Evolutionary conservation across 2,888 invertebrate genomes (phyloP).

Genomic region (Agrotis segetum): DNA sequence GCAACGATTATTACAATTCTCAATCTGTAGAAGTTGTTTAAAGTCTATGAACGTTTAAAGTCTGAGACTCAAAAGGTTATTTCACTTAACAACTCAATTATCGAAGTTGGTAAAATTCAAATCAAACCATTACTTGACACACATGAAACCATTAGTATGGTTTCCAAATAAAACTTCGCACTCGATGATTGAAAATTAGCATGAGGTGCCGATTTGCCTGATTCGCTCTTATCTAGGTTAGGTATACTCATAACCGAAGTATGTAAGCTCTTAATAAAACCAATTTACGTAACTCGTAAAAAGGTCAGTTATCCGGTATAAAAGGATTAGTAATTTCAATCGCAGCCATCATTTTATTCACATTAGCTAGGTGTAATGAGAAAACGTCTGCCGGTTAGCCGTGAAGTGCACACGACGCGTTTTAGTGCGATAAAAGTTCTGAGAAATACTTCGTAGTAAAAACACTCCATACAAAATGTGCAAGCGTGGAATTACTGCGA

Average conservation of each 20-base stretch:
- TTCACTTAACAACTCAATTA: conserved; percentile 57
- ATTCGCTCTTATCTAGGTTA: conserved; percentile 49
- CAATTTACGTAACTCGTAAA: conserved; percentile 70
- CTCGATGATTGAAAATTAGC: conserved; percentile 61
- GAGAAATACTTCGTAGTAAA: conserved; percentile 36
- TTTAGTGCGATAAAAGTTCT: conserved; percentile 65
- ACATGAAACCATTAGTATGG: conserved; percentile 54
- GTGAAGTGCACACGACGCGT: conserved; percentile 61
- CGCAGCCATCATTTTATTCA: conserved; percentile 83
- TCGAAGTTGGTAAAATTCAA: conserved; percentile 42
- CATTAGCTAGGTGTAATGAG: conserved; percentile 82
- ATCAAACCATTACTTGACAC: conserved; percentile 42
- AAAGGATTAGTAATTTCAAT: conserved; percentile 82
- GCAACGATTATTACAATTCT: conserved; percentile 4
- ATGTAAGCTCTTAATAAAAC: conserved; percentile 59
- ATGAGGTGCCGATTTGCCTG: conserved; percentile 54
- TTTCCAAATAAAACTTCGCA: conserved; percentile 53
- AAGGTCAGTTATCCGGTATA: conserved; percentile 78
- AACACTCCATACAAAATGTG: conserved; percentile 15
- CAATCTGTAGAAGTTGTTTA: neutral
- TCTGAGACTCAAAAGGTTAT: conserved; percentile 28
- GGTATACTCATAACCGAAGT: conserved; percentile 44
- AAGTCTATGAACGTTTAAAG: conserved; percentile 5
- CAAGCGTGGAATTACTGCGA: conserved; percentile 13
- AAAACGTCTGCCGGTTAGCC: conserved; percentile 72